phyloP scores from a whole-genome alignment of 2,113 vertebrate genomes.

The Channa argus region DNA sequence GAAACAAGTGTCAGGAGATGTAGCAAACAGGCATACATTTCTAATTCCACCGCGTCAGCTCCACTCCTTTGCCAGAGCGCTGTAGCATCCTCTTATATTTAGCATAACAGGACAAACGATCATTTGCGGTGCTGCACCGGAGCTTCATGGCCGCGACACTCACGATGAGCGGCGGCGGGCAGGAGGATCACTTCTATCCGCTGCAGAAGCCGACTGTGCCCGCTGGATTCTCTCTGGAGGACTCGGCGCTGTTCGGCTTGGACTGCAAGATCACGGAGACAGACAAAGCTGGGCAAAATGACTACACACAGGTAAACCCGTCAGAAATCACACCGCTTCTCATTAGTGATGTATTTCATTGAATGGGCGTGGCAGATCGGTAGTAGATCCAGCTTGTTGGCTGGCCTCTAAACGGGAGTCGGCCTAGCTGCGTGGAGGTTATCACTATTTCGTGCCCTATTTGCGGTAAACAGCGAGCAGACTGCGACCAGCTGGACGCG shows the following conservation, averaged over 20 bases:
- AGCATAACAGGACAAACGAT: slow-evolving; percentile 27
- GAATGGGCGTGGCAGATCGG: slow-evolving; percentile 80
- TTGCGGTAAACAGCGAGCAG: slow-evolving; percentile 23
- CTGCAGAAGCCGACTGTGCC: slow-evolving; percentile 90
- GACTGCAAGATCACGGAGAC: slow-evolving; percentile 82
- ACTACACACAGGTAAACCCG: slow-evolving; percentile 79
- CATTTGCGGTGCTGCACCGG: slow-evolving; percentile 55
- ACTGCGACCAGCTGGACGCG: slow-evolving; percentile 49
- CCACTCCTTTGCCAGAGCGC: slow-evolving; percentile 2
- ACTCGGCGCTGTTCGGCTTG: slow-evolving; percentile 82
- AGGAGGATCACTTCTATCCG: slow-evolving; percentile 91
- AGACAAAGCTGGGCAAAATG: slow-evolving; percentile 69
- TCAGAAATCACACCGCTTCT: slow-evolving; percentile 12
- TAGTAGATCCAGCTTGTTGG: slow-evolving; percentile 42
- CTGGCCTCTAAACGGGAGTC: slow-evolving; percentile 14
- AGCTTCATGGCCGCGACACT: slow-evolving; percentile 88
- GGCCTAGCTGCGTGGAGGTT: not conserved
- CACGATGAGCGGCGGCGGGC: slow-evolving; percentile 87
- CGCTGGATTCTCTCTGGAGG: slow-evolving; percentile 80
- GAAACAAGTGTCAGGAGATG: slow-evolving; percentile 80
- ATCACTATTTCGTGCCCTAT: slow-evolving; percentile 15
- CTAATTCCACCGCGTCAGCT: slow-evolving; percentile 41
- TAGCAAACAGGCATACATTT: slow-evolving; percentile 56
- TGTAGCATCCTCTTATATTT: slow-evolving; percentile 40
- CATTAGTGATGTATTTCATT: slow-evolving; percentile 59